Evolutionary conservation across 2,888 invertebrate genomes (phyloP), one percentile per base, ranked within the genome.

Genomic region (Plagodis pulveraria): DNA sequence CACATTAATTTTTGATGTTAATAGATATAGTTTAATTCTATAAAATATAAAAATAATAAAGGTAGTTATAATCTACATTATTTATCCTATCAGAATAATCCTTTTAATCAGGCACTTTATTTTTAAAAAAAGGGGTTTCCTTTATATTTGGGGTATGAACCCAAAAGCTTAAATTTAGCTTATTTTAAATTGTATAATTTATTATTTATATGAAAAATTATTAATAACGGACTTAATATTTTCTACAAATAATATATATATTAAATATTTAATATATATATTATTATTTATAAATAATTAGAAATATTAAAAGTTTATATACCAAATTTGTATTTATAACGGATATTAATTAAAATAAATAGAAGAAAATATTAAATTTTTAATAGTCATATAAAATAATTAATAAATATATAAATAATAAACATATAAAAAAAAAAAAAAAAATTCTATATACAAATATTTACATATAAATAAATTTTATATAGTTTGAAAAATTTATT

Each of bases 1-100:
- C 94, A 94, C 91, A 86, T 85, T 89, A 93, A 82, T 89, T 94
- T 94, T 94, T 94, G 94, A 94, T 91, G 81, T 81, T 94, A 91
- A 88, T 76, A 84, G 93, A 66, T 92, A 89, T 93, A 93, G 94
- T 94, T 94, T 93, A 82, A 94, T 91, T 94, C 94, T 93, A 89
- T 91, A 93, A 93, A 88, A 90, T 93, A 80, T 94, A 94, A 94
- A 22, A 22, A 22, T 22, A 22, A 22, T 94, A 94, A 94, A 94
- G 94, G 83, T 86, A 87, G 71, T 67, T 54, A 62, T 55, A 54
- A 56, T 60, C 63, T 86, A 86, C 84, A 77, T 87, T 65, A 83
- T 86, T 86, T 88, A 87, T 79, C 52, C 88, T 87, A 87, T 88
- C 88, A 88, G 86, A 87, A 85, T 88, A 88, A 85, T 76, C 87